These are phyloP conservation scores for Sinocyclocheilus rhinocerous DNA, from an alignment of 2,113 vertebrate genomes.

Conservation along the genomic window DNA sequence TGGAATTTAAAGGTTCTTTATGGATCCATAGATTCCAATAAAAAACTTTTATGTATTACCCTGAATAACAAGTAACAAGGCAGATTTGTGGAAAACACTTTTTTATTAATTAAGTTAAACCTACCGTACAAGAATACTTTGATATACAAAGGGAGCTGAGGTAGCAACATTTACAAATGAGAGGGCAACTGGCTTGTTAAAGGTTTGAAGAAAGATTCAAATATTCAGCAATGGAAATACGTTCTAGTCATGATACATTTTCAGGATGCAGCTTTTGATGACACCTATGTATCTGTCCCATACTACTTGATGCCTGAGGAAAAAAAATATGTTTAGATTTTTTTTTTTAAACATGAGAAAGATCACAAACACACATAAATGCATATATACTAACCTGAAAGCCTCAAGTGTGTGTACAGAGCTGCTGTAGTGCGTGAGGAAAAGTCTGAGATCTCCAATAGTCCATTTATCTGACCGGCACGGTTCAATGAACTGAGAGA, in stretches of 20 bases:
- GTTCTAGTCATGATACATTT: constrained; percentile 83
- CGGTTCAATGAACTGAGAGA: constrained; percentile 76
- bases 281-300: constrained; percentile 91
- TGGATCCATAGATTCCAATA: no score
- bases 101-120: background rate
- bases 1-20: no score
- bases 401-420: constrained; percentile 76
- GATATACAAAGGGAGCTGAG: background rate
- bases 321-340: background rate
- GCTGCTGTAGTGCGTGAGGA: constrained; percentile 74
- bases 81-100: background rate
- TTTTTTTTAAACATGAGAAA: no score
- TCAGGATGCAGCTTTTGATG: constrained; percentile 85
- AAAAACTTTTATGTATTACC: background rate
- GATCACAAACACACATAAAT: background rate
- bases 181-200: background rate
- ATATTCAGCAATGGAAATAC: background rate
- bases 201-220: constrained; percentile 6
- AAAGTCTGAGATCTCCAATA: constrained; percentile 69
- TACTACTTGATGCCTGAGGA: constrained; percentile 81
- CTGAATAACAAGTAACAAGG: background rate
- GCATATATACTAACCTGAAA: constrained; percentile 76
- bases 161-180: background rate
- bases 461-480: constrained; percentile 77
- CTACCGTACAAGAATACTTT: background rate